phyloP scores from a whole-genome alignment of 2,888 invertebrate species.

The Ormyrus rosae region DNA sequence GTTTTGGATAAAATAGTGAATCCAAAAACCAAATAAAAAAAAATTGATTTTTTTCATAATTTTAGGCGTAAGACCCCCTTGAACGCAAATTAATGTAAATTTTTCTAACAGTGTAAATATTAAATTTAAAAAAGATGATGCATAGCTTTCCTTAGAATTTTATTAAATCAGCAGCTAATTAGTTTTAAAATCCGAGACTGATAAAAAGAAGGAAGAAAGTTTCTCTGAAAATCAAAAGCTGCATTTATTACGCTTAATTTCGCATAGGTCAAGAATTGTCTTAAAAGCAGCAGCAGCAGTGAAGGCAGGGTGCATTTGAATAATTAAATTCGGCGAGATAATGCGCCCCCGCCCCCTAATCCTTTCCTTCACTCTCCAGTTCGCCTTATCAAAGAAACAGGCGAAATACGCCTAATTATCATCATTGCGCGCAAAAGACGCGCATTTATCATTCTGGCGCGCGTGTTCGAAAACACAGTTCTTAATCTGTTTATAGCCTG shows the following conservation, averaged over 20 bases:
- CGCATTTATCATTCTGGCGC: conserved; percentile 52
- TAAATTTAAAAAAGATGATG: no score
- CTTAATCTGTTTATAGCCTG: conserved; percentile 55
- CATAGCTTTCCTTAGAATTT: no score
- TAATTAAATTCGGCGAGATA: conserved; percentile 50
- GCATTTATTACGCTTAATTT: neutral
- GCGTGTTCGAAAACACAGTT: conserved; percentile 52
- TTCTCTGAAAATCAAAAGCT: neutral
- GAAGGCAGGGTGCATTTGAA: conserved; percentile 34
- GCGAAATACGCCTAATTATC: conserved; percentile 51
- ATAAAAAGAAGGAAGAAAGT: no score
- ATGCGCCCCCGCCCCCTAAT: conserved; percentile 35
- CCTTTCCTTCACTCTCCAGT: neutral
- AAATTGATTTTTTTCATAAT: no score
- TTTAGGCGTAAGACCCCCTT: no score
- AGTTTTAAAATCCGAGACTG: no score
- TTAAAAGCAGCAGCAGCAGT: neutral
- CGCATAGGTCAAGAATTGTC: neutral
- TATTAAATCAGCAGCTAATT: no score
- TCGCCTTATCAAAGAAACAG: conserved; percentile 47
- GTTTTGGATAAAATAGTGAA: no score
- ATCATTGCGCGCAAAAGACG: conserved; percentile 26
- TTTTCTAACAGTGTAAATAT: no score
- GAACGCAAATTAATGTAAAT: no score
- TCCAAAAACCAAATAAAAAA: no score